Evolutionary conservation across 2,113 vertebrate species (phyloP), one percentile per base, ranked within the genome.

Genomic region (Phaethon lepturus): DNA sequence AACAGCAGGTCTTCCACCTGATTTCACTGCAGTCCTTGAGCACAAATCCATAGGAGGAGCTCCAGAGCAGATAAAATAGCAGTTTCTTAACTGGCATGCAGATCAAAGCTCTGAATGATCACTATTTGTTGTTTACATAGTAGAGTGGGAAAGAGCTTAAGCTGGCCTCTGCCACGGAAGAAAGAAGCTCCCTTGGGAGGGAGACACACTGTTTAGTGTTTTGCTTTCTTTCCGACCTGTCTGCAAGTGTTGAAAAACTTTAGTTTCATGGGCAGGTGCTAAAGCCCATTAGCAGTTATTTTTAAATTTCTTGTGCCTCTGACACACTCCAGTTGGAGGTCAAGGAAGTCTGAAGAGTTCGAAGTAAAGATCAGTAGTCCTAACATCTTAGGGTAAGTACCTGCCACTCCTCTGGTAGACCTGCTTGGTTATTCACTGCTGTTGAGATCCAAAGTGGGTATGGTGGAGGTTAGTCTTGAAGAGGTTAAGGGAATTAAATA

Each of bases 21-120:
- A 58, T 84, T 94, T 86, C 60, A 47, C 29, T 68, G 60, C 45
- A 29, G 56, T 76, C 44, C 49, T 87, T 71, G 45, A 78, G 66
- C 23, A 78, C 49, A 78, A 87, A 91, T 87, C 45, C 29, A 12
- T 50, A 76, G 77, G 77, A 94, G 84, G 73, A 87, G 62, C 86
- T 91, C 26, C 60, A 58, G 91, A 91, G 38, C 73, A 68, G 56
- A 42, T 35, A 28, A 66, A 60, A 44, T 35, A 79, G 31, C 23
- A 49, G 28, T 86, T n/a, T 73, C 66, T 83, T 90, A 79, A 78
- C 71, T 60, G 80, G 13, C 4, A 11, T 95, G 64, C 8, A 68
- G 68, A 66, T 87, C 40, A 73, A 76, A 90, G 86, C 49, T 53
- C 60, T 49, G 53, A 77, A 25, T 85, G 67, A 35, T 95, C 60